phyloP scores from a whole-genome alignment of 1,140 invertebrate genomes.

The Drosophila gunungcola region DNA sequence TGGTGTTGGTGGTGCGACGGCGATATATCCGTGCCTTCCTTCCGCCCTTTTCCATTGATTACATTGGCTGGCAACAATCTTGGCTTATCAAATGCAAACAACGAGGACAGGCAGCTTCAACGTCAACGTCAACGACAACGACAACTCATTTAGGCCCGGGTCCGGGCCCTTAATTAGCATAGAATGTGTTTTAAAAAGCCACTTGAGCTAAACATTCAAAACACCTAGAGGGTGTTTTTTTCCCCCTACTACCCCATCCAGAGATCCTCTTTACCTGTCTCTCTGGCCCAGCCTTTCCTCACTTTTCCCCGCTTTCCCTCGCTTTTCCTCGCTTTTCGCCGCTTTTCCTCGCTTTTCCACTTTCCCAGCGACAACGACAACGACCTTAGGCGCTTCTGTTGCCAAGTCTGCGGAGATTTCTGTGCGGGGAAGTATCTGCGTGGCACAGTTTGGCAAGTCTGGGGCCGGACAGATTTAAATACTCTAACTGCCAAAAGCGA shows the following conservation, averaged over 20 bases:
- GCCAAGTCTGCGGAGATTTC: background rate
- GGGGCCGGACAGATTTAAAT: constrained; percentile 47
- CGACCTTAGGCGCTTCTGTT: constrained; percentile 69
- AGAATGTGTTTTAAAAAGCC: constrained; percentile 83
- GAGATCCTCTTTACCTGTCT: background rate
- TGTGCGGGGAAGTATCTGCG: constrained; percentile 20
- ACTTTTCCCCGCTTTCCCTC: no score
- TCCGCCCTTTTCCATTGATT: constrained; percentile 58
- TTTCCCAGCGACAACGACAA: constrained; percentile 33
- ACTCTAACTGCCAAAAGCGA: constrained; percentile 14
- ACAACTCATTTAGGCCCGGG: constrained; percentile 71
- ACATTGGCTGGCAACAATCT: constrained; percentile 73
- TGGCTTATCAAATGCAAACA: constrained; percentile 76
- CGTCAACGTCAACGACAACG: constrained; percentile 37
- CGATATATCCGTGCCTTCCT: background rate
- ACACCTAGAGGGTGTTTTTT: constrained; percentile 63
- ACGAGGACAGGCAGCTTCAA: constrained; percentile 36
- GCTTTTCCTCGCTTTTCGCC: background rate
- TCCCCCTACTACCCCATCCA: background rate
- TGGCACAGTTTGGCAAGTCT: constrained; percentile 70
- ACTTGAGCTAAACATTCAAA: constrained; percentile 82
- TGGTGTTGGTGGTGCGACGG: background rate
- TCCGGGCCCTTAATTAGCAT: constrained; percentile 76
- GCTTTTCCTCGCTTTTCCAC: constrained; percentile 27
- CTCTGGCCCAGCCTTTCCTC: background rate